phyloP scores from a whole-genome alignment of 2,888 invertebrate species.

The Anarsia innoxiella region DNA sequence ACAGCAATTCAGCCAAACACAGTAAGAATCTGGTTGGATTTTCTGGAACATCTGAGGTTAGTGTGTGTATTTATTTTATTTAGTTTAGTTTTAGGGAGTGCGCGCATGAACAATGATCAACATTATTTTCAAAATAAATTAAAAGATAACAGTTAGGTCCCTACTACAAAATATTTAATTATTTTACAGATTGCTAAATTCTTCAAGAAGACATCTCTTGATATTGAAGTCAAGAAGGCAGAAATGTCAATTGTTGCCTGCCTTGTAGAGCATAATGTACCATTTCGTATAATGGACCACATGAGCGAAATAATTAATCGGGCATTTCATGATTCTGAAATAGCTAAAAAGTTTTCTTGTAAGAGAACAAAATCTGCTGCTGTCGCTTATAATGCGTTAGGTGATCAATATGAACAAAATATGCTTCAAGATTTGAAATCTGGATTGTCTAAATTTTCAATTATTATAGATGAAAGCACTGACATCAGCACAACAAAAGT shows the following conservation, averaged over 20 bases:
- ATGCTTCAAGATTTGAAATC: not conserved
- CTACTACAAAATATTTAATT: not conserved
- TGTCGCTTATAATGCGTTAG: constrained; percentile 2
- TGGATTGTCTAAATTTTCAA: not conserved
- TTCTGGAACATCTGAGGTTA: constrained; percentile 1
- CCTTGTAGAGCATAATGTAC: constrained; percentile 2
- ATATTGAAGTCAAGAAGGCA: constrained; percentile 1
- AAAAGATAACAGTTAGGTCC: not conserved
- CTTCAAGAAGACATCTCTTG: constrained; percentile 2
- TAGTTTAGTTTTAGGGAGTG: not conserved
- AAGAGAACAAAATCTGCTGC: not conserved
- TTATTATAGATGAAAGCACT: constrained; percentile 4
- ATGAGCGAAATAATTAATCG: constrained; percentile 3
- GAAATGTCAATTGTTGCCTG: not conserved
- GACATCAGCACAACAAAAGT: constrained; percentile 2
- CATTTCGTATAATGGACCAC: constrained; percentile 4
- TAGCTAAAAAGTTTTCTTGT: constrained; percentile 5
- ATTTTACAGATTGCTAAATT: constrained; percentile 1
- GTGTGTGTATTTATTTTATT: not conserved
- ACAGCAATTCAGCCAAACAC: constrained; percentile 4
- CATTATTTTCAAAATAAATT: not conserved
- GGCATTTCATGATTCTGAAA: constrained; percentile 5
- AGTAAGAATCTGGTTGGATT: constrained; percentile 1
- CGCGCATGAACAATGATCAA: not conserved
- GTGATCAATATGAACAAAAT: not conserved